Conservation (phyloP, 2,888 invertebrate genomes). For the Napeogenes inachia region DNA sequence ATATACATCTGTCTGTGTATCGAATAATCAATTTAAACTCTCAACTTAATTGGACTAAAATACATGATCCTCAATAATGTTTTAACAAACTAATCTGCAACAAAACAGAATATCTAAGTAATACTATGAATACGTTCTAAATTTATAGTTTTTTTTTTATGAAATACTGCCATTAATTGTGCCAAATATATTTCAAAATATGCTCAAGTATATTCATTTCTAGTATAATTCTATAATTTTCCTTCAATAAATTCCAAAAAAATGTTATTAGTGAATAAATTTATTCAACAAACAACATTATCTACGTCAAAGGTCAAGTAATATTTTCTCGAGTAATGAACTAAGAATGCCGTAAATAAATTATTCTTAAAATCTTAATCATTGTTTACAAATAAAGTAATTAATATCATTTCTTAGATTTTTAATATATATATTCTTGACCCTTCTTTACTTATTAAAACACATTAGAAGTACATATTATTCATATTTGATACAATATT, state of each 20-base stretch:
- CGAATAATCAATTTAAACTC: neutral
- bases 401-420: too few relatives aligned
- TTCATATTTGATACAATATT: too few relatives aligned
- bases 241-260: neutral
- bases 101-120: too few relatives aligned
- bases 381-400: neutral
- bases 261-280: neutral
- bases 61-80: neutral
- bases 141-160: too few relatives aligned
- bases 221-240: neutral
- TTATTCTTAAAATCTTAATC: neutral
- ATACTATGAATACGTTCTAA: too few relatives aligned
- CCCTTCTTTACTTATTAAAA: too few relatives aligned
- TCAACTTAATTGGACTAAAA: too few relatives aligned
- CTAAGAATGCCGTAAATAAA: neutral
- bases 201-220: too few relatives aligned
- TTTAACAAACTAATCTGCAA: neutral
- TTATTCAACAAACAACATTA: slow-evolving; percentile 30
- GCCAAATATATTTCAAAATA: too few relatives aligned
- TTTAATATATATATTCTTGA: too few relatives aligned
- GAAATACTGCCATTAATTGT: too few relatives aligned
- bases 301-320: slow-evolving; percentile 35
- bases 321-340: slow-evolving; percentile 3
- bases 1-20: neutral
- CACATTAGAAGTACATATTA: too few relatives aligned